Evolutionary conservation across 1,140 invertebrate genomes (phyloP), one percentile per base, ranked within the genome.

Genomic region (Plodia interpunctella): DNA sequence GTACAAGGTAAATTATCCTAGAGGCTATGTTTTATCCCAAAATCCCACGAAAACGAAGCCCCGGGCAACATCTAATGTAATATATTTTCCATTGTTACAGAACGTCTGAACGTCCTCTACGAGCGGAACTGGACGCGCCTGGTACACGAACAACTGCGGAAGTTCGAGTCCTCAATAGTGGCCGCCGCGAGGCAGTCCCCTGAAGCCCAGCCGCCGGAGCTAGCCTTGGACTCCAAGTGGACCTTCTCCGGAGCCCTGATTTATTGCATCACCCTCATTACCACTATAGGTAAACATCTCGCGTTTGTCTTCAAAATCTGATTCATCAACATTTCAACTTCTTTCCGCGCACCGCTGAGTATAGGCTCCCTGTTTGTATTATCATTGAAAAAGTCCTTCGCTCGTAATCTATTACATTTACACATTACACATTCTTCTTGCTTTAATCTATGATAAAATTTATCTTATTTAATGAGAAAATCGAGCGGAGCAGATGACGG

Each of bases 61-160:
- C n/a, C n/a, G n/a, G n/a, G n/a, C n/a, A n/a, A n/a, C n/a, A n/a
- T n/a, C n/a, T n/a, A n/a, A 11, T 35, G 21, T 35, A 35, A 11
- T 5, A 35, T 2, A 44, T 15, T 44, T 44, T 6, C 51, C 38
- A 21, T 76, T 76, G 58, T 92, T 93, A 21, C 92, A 95, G 94
- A 95, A 80, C 91, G 94, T 68, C 90, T 95, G 15, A 95, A 95
- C 80, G 94, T 97, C n/a, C 87, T 97, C 5, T 95, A 96, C 82
- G 92, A 95, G 73, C 89, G 93, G 32, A 96, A 97, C 76, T 97
- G 96, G 95, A 96, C 95, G 0, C 89, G 91, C 32, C 80, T 94
- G 63, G 95, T 96, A 0, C 93, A 94, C 65, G 92, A 93, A 65
- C 93, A 95, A 72, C 90, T 97, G 62, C 91, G 92, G 56, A 91